Base-by-base conservation (phyloP, 2,888 invertebrate genomes). In the Scotopteryx bipunctaria region DNA sequence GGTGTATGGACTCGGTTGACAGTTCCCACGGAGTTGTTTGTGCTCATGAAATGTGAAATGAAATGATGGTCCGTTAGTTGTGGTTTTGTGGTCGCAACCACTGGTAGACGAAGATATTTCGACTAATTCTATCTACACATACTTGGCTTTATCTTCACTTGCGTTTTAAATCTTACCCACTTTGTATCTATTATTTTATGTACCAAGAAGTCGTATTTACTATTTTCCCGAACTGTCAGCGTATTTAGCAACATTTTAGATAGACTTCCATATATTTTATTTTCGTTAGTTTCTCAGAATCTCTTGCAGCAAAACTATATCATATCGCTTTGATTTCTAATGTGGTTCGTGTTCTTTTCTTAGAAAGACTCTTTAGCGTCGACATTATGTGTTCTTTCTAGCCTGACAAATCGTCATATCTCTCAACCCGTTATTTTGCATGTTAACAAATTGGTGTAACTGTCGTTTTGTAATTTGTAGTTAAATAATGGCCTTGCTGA, bases 11-110 rank as follows among this genome's bases (percentile, higher is more conserved):
- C 59, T 64, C 48, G 71, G 80, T 80, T 81, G 81, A 78, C 73
- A 73, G 74, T 84, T 85, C 85, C 78, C 84, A 85, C 83, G 83
- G 61, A 55, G 61, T 60, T 66, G 73, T 71, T 73, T 68, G 76
- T 66, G 69, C 71, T 71, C 71, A 70, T 78, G 76, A 80, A 75
- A 77, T 74, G 77, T 78, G 73, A 74, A 81, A 74, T 76, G 67
- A 72, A 73, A 74, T 75, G 72, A 68, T 67, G 70, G 59, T 51
- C 82, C 82, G 81, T 82, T 83, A 77, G 58, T 43, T 68, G 71
- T 68, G 73, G 68, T 67, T 59, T 52, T 48, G 47, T 40, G 53
- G 42, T 47, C 15, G 43, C 31, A 31, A 38, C 36, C 53, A 44
- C n/a, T 47, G 14, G 25, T 13, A 42, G 13, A 19, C 21, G 23